phyloP scores from a whole-genome alignment of 2,888 invertebrate species.

The Cryptophagus acutangulus region DNA sequence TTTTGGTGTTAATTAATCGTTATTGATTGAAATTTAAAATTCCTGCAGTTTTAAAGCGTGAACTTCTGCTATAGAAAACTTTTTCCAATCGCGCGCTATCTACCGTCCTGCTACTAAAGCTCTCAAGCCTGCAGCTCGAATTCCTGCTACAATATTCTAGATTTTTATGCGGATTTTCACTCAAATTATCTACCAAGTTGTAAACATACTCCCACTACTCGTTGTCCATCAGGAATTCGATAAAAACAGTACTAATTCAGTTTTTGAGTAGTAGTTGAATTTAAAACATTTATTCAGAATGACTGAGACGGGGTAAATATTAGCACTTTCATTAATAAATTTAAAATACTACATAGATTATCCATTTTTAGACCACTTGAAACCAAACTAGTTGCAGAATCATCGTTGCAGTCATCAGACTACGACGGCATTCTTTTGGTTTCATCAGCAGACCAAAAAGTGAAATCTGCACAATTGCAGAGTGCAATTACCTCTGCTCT shows the following conservation, averaged over 20 bases:
- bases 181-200: too few relatives aligned
- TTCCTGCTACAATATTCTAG: too few relatives aligned
- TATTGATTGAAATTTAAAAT: too few relatives aligned
- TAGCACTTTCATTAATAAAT: conserved; percentile 1
- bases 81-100: too few relatives aligned
- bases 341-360: not conserved
- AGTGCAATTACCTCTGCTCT: conserved; percentile 44
- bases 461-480: conserved; percentile 50
- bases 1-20: too few relatives aligned
- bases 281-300: conserved; percentile 9
- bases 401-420: conserved; percentile 23
- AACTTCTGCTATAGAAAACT: too few relatives aligned
- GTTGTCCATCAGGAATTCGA: not conserved
- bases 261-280: not conserved
- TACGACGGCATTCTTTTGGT: conserved; percentile 63
- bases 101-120: too few relatives aligned
- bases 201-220: conserved; percentile 1
- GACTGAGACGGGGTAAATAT: conserved; percentile 16
- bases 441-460: conserved; percentile 49
- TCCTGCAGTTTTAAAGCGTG: too few relatives aligned
- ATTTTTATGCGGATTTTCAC: too few relatives aligned
- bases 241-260: not conserved
- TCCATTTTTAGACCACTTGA: conserved; percentile 28
- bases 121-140: too few relatives aligned
- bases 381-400: conserved; percentile 24